Evolutionary conservation across 1,140 invertebrate species (phyloP).

Genomic region (Phymastichus coffea): DNA sequence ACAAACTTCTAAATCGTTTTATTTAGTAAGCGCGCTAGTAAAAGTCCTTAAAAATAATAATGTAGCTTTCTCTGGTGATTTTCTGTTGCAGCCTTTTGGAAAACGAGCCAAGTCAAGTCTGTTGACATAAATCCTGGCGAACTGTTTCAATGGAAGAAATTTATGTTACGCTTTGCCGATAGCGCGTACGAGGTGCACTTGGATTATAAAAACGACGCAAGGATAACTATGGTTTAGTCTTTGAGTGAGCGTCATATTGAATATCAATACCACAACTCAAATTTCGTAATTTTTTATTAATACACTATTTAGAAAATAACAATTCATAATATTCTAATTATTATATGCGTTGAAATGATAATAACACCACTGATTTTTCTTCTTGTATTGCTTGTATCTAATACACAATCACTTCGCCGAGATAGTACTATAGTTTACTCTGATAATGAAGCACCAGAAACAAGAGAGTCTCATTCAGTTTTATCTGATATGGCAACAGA

Average conservation of each 20-base stretch:
- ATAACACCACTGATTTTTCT: too few relatives aligned
- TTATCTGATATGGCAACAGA: slow-evolving; percentile 67
- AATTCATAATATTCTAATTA: too few relatives aligned
- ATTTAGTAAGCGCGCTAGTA: too few relatives aligned
- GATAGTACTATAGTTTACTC: slow-evolving; percentile 3
- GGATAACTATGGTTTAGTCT: neutral
- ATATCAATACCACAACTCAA: too few relatives aligned
- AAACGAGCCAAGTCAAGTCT: slow-evolving; percentile 25
- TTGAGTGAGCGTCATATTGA: too few relatives aligned
- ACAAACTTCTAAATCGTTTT: too few relatives aligned
- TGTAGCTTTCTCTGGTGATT: slow-evolving; percentile 44
- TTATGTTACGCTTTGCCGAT: slow-evolving; percentile 1
- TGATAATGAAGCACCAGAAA: neutral
- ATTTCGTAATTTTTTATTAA: too few relatives aligned
- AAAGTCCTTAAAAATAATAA: too few relatives aligned
- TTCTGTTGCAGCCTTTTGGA: slow-evolving; percentile 33
- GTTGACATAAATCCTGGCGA: slow-evolving; percentile 26
- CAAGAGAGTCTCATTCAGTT: slow-evolving; percentile 41
- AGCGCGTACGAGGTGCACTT: neutral
- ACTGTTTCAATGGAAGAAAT: slow-evolving; percentile 42
- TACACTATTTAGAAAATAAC: too few relatives aligned
- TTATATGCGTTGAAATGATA: too few relatives aligned
- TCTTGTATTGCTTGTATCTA: neutral
- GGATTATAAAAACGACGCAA: neutral
- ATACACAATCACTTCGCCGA: slow-evolving; percentile 20